Evolutionary conservation across 2,888 invertebrate genomes (phyloP), one percentile per base, ranked within the genome.

Genomic region (Pemphredon lugubris): DNA sequence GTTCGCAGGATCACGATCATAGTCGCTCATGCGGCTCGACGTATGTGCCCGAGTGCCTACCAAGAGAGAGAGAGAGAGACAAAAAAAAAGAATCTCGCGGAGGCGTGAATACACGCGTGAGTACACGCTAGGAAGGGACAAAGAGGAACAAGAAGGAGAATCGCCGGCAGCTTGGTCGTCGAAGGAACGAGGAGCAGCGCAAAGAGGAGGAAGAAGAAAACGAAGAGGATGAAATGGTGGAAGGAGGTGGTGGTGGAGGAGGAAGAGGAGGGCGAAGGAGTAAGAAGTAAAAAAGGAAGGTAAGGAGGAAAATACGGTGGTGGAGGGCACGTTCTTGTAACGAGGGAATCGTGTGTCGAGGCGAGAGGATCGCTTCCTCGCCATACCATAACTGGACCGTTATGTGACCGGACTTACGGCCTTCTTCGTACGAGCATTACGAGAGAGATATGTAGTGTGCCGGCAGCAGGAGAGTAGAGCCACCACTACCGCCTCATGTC

Each of bases 311-410:
- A 21, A 60, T 32, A 11, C 34, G 20, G 21, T 23, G 67, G 53
- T 13, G 51, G 66, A 54, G 58, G 63, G 59, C 69, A 68, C 50
- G 81, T 75, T 75, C 68, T 73, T 75, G 78, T 77, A 81, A 78
- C 75, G 81, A 73, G 73, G 78, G 78, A 81, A 78, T 76, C 78
- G 78, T 80, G 69, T 80, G 78, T 79, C 66, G 74, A 74, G 79
- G 65, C 79, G 73, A 77, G 80, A 77, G n/a, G 77, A 75, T 79
- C 73, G 72, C 69, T 78, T 85, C 87, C 82, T 85, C 79, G 83
- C 84, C 82, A 82, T 84, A 84, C 86, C 85, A 87, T 87, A 88
- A 88, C 88, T 86, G 86, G 88, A 87, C 88, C 88, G 88, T 88
- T 88, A 88, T 87, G 86, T 88, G 88, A 88, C 88, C 87, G 86